These are phyloP conservation scores for Prochilodus magdalenae DNA, from an alignment of 2,113 vertebrate genomes.

Conservation along the genomic window DNA sequence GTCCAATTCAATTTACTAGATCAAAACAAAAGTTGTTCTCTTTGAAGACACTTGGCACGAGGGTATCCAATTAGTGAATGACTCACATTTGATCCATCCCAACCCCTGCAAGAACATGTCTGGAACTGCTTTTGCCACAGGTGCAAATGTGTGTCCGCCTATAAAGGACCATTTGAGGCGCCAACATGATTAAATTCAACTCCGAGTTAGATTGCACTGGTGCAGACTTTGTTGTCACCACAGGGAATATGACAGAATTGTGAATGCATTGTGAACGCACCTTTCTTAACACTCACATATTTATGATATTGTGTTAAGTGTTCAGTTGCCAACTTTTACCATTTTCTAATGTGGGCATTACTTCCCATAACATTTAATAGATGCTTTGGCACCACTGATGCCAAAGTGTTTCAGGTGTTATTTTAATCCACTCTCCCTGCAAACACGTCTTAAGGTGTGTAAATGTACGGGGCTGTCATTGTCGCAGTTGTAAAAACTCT, in stretches of 20 bases:
- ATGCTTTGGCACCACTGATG: too few relatives aligned
- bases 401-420: too few relatives aligned
- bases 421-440: too few relatives aligned
- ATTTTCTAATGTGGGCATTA: too few relatives aligned
- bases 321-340: too few relatives aligned
- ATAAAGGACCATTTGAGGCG: neutral
- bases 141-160: constrained; percentile 19
- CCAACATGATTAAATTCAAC: neutral
- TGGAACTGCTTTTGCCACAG: constrained; percentile 18
- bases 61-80: constrained; percentile 53
- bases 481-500: too few relatives aligned
- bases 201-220: constrained; percentile 16
- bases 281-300: neutral
- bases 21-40: constrained; percentile 57
- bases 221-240: neutral
- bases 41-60: constrained; percentile 55
- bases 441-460: too few relatives aligned
- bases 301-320: neutral
- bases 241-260: neutral
- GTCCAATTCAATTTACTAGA: constrained; percentile 60
- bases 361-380: too few relatives aligned
- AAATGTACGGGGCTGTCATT: too few relatives aligned
- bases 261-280: too few relatives aligned
- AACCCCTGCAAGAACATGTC: constrained; percentile 4
- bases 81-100: constrained; percentile 48